Conservation (phyloP, 2,113 vertebrate genomes). For the Entomyzon cyanotis region DNA sequence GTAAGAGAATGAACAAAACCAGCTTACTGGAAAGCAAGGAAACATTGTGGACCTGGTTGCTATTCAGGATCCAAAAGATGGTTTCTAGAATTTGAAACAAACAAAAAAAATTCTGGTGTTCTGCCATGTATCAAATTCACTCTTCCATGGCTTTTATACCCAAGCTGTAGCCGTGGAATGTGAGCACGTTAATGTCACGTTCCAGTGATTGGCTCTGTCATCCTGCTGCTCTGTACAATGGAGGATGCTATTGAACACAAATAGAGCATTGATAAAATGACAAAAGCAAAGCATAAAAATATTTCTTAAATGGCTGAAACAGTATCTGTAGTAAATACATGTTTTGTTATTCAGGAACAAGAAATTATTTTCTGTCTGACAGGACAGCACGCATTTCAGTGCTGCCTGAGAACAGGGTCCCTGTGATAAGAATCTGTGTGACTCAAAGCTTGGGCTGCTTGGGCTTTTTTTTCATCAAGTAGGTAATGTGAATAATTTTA, state of each 20-base stretch:
- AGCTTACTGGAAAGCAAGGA: not conserved
- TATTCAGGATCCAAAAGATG: not conserved
- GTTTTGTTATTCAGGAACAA: not conserved
- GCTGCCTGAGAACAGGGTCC: not conserved
- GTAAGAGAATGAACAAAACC: not conserved
- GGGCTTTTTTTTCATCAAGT: not conserved
- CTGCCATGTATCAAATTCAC: not conserved
- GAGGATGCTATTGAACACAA: not conserved
- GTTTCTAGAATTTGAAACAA: not conserved
- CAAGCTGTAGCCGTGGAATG: not conserved
- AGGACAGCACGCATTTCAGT: not conserved
- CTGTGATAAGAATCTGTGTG: not conserved
- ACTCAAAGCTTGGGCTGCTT: not conserved
- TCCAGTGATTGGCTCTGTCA: not conserved
- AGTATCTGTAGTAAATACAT: not conserved
- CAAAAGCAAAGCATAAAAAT: not conserved
- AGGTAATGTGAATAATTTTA: conserved; percentile 29
- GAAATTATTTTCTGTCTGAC: not conserved
- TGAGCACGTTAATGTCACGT: not conserved
- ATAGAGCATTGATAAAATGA: not conserved
- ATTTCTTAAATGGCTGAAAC: not conserved
- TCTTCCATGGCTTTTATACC: not conserved
- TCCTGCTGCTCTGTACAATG: not conserved
- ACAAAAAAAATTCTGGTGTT: not conserved
- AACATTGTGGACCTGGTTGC: not conserved